Conservation (phyloP, 2,797 vertebrate species). For the Anguilla megastoma region DNA sequence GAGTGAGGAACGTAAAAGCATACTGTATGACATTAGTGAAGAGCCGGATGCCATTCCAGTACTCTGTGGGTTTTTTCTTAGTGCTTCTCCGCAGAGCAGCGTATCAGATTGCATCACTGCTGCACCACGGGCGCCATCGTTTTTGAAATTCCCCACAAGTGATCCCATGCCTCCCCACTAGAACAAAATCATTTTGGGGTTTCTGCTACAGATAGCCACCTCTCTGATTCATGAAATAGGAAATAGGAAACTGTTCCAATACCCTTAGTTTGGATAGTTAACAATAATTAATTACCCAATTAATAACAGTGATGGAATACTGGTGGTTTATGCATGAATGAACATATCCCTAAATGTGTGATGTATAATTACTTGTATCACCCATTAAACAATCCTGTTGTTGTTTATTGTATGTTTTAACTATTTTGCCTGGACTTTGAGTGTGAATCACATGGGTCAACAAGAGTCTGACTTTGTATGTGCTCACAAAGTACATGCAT, state of each 20-base stretch:
- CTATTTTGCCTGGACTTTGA: neutral
- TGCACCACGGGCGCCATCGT: neutral
- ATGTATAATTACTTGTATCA: neutral
- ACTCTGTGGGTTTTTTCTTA: conserved; percentile 11
- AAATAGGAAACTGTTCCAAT: neutral
- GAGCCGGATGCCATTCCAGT: neutral
- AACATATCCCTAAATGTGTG: neutral
- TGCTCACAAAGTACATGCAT: neutral
- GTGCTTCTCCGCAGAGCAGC: neutral
- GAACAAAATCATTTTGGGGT: neutral
- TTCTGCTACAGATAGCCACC: neutral
- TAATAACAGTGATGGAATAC: neutral
- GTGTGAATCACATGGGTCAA: neutral
- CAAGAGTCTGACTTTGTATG: neutral
- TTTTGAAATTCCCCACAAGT: neutral
- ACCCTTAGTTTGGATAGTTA: neutral
- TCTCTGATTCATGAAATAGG: neutral
- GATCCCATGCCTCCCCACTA: neutral
- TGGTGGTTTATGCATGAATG: neutral
- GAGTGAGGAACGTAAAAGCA: neutral
- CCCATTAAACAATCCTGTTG: neutral
- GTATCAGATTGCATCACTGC: neutral
- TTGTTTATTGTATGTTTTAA: neutral
- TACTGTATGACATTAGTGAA: neutral
- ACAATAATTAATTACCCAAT: neutral